Evolutionary conservation across 37 sponge, comb jelly and placozoan genomes (phyloP), one percentile per base, ranked within the genome.

Genomic region (Ianthella basta): DNA sequence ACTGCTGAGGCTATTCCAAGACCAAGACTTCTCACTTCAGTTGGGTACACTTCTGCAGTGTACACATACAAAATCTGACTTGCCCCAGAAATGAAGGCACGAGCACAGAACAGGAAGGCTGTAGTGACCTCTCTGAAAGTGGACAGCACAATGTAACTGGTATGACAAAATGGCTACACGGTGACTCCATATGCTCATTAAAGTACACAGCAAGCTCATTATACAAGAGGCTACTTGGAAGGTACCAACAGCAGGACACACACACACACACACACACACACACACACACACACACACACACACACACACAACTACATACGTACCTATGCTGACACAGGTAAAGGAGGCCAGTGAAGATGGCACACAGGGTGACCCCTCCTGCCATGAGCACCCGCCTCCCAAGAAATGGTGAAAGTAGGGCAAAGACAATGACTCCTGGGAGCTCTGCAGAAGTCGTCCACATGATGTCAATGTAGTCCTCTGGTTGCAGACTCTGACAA

Each of bases 41-140:
- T 80, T 32, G 80, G 80, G 57, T 80, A 80, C 16, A 80, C 86
- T 86, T 89, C 77, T 10, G 86, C 79, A 20, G 90, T 89, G 63
- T 89, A 89, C 18, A 89, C 68, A 61, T 89, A 89, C 77, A 84
- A 82, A 38, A 75, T 41, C 80, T 87, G 86, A 75, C 83, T 88
- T 27, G 80, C 82, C 5, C 90, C 90, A 55, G 90, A 64, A 21
- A 87, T 29, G 41, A 29, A 36, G 15, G 61, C 86, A 29, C 90
- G 35, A 50, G 64, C 60, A 59, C 81, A 72, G 59, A 87, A 87
- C 56, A 89, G 23, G 60, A 89, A 82, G 32, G 34, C 65, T 5
- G 80, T 87, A 19, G 72, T 23, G 18, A 72, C 67, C 2, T 40
- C 72, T 78, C 79, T 70, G 66, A 39, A 77, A 77, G 55, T 3